A percentile compares a stretch with the other conserved stretches of the same genome.
Evolutionary conservation across 2,888 invertebrate species (phyloP).

Genomic region (Siphlonurus alternatus): DNA sequence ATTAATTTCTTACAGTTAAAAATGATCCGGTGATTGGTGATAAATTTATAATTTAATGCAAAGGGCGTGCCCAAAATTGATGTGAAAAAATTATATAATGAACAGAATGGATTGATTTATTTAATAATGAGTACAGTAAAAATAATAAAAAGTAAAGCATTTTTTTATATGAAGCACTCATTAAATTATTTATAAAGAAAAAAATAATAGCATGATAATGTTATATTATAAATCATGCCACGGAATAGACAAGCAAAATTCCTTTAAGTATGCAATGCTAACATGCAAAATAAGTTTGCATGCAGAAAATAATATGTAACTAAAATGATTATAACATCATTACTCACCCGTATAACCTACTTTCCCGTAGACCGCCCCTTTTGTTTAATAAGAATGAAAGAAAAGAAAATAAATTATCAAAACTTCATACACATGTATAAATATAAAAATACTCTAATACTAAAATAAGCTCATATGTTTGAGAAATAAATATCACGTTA

Average conservation of each 20-base stretch:
- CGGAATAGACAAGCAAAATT: background rate
- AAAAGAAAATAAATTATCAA: conserved; percentile 1
- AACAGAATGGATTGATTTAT: no score
- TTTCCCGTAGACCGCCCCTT: conserved; percentile 80
- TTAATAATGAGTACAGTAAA: background rate
- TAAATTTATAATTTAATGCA: background rate
- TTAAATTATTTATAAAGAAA: background rate
- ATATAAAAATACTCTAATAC: background rate
- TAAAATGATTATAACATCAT: conserved; percentile 8
- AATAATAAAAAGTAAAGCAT: background rate
- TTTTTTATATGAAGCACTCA: background rate
- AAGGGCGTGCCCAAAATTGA: background rate
- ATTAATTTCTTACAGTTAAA: background rate
- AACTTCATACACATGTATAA: background rate
- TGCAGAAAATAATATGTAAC: background rate
- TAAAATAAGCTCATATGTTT: background rate
- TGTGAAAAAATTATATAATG: no score
- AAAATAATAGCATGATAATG: background rate
- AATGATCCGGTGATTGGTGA: background rate
- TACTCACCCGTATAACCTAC: conserved; percentile 71
- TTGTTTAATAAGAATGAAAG: background rate
- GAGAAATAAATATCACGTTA: no score
- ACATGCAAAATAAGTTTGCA: background rate
- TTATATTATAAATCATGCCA: no score
- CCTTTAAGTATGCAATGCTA: background rate